Percentiles rank a stretch among this genome's conserved stretches.
Evolutionary conservation across 1,140 invertebrate species (phyloP).

Genomic region (Leptestheria dahalacensis): DNA sequence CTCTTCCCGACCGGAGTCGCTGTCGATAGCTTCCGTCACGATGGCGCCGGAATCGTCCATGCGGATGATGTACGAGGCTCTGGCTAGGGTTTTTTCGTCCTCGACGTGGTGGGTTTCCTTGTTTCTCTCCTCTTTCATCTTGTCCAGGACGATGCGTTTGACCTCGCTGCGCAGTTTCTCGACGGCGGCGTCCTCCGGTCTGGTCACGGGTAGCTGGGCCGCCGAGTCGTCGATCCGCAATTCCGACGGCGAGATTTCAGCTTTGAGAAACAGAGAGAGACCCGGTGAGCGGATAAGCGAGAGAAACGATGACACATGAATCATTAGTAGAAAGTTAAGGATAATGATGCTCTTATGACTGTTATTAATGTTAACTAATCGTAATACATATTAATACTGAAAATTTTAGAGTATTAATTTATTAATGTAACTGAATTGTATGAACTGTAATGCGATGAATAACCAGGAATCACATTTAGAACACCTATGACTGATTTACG

Average conservation of each 20-base stretch:
- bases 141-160: conserved; percentile 6
- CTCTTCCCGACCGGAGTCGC: background rate
- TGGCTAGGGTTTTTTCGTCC: background rate
- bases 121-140: background rate
- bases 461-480: no score
- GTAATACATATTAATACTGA: no score
- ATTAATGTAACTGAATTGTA: background rate
- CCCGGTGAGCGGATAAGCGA: no score
- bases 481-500: no score
- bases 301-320: no score
- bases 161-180: conserved; percentile 8
- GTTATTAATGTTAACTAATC: no score
- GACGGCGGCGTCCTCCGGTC: background rate
- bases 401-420: background rate
- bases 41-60: conserved; percentile 3
- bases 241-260: background rate
- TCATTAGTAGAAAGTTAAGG: no score
- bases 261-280: no score
- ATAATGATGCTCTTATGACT: no score
- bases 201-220: background rate
- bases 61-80: conserved; percentile 2
- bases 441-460: no score
- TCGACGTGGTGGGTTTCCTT: background rate
- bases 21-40: background rate
- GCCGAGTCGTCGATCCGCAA: background rate